Percentiles rank a stretch among this genome's conserved stretches.
phyloP scores from a whole-genome alignment of 2,113 vertebrate species.

The Atherinomorus stipes region DNA sequence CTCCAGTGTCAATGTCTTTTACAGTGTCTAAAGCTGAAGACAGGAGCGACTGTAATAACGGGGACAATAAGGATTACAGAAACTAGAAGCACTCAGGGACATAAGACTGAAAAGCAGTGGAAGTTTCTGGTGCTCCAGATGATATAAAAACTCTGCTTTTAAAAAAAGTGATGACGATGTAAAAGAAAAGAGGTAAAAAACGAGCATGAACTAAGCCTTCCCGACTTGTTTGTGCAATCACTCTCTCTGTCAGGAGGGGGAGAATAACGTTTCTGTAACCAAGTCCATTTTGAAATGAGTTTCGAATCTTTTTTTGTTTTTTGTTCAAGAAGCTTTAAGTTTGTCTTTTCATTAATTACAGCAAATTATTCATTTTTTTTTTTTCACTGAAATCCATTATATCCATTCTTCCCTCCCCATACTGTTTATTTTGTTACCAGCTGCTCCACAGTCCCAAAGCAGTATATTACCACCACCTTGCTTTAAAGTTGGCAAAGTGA shows the following conservation, averaged over 20 bases:
- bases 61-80: too few species aligned
- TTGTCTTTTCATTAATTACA: neutral
- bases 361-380: neutral
- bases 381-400: neutral
- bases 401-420: neutral
- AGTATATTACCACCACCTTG: neutral
- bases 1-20: too few species aligned
- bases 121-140: too few species aligned
- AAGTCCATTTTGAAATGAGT: neutral
- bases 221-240: neutral
- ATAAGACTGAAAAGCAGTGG: too few species aligned
- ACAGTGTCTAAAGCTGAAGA: too few species aligned
- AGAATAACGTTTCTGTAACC: neutral
- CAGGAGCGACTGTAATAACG: too few species aligned
- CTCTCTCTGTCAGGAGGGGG: neutral
- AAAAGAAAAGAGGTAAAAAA: too few species aligned
- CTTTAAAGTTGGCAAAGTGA: too few species aligned
- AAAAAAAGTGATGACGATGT: too few species aligned
- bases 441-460: neutral
- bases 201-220: too few species aligned
- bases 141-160: too few species aligned
- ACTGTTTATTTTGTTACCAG: neutral
- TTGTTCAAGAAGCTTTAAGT: neutral
- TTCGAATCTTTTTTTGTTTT: neutral
- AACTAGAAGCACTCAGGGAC: too few species aligned